A percentile compares a stretch with the other conserved stretches of the same genome.
phyloP scores from a whole-genome alignment of 2,888 invertebrate genomes.

The Polietes domitor region DNA sequence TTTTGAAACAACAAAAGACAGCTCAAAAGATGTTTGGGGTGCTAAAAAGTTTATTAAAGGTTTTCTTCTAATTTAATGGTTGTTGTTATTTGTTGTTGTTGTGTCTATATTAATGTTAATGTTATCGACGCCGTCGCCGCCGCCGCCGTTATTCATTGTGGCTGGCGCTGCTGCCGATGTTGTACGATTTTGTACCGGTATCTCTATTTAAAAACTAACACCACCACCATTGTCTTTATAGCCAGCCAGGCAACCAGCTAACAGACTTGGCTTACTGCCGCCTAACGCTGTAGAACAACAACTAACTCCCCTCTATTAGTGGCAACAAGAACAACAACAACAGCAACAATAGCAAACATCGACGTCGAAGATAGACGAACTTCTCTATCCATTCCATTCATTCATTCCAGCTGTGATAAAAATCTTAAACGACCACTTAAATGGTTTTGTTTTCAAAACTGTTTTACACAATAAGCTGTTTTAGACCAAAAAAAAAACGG shows the following conservation, averaged over 20 bases:
- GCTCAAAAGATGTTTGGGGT: background rate
- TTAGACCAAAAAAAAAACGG: constrained; percentile 21
- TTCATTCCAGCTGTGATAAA: constrained; percentile 47
- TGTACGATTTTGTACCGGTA: constrained; percentile 2
- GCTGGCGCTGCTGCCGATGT: background rate
- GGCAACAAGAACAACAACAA: background rate
- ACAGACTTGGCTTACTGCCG: background rate
- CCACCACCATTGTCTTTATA: background rate
- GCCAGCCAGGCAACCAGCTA: background rate
- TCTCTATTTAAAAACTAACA: background rate
- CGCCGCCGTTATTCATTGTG: background rate
- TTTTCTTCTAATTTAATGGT: constrained; percentile 42
- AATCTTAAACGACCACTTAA: constrained; percentile 56
- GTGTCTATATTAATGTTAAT: background rate
- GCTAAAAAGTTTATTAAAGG: constrained; percentile 35
- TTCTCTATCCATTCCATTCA: constrained; percentile 25
- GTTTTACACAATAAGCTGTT: constrained; percentile 31
- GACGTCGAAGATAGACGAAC: constrained; percentile 7
- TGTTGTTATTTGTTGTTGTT: constrained; percentile 11
- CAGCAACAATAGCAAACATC: background rate
- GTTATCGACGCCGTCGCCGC: background rate
- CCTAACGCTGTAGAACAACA: background rate
- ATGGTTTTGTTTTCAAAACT: constrained; percentile 44
- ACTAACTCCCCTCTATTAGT: background rate
- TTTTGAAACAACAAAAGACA: background rate